phyloP scores from a whole-genome alignment of 2,797 vertebrate species.

The Enteromius argenteus region DNA sequence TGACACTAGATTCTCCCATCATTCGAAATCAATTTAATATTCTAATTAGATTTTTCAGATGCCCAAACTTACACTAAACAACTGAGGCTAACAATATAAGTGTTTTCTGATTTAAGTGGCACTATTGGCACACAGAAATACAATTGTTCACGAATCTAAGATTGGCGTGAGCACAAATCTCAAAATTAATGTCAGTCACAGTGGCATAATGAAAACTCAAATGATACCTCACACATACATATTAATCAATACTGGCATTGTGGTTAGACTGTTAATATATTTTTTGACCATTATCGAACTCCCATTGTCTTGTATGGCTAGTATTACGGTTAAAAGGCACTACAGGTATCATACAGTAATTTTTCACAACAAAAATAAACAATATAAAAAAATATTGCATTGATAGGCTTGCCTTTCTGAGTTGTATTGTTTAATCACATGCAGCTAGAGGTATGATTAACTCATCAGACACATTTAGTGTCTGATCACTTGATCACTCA shows the following conservation, averaged over 20 bases:
- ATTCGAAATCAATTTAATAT: neutral
- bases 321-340: slow-evolving; percentile 55
- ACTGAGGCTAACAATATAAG: neutral
- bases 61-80: neutral
- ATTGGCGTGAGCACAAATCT: neutral
- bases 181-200: neutral
- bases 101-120: neutral
- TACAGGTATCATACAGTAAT: slow-evolving; percentile 25
- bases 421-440: slow-evolving; percentile 7
- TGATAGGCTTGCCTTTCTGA: slow-evolving; percentile 45
- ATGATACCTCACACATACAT: neutral
- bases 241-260: slow-evolving; percentile 24
- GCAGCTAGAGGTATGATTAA: slow-evolving; percentile 19
- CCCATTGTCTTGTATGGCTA: neutral
- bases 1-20: neutral
- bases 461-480: neutral
- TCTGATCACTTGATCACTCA: neutral
- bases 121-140: slow-evolving; percentile 10
- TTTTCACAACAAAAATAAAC: slow-evolving; percentile 38
- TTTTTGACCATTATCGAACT: neutral
- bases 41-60: neutral
- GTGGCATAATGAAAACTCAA: neutral
- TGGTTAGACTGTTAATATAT: slow-evolving; percentile 38
- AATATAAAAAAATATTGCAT: slow-evolving; percentile 54
- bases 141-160: neutral